phyloP scores from a whole-genome alignment of 2,113 vertebrate species.

The Microtus oregoni region DNA sequence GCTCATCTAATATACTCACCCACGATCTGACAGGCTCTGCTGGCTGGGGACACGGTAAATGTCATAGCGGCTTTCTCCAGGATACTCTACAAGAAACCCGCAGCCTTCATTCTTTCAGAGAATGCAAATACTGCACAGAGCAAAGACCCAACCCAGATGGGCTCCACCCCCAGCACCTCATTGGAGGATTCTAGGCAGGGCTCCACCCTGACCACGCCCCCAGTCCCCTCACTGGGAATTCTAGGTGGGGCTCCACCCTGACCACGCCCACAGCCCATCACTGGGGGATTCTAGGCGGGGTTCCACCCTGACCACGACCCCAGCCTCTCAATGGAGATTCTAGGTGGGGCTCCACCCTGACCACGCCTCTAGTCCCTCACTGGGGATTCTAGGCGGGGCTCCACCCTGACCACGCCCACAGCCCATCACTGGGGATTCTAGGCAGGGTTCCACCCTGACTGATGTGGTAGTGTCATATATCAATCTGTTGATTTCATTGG shows the following conservation, averaged over 20 bases:
- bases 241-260: background rate
- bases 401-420: too few species aligned
- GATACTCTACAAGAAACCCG: constrained; percentile 9
- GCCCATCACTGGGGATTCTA: too few species aligned
- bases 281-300: background rate
- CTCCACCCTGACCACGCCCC: background rate
- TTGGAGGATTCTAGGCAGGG: background rate
- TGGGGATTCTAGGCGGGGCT: background rate
- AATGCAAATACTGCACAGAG: background rate
- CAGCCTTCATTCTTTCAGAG: background rate
- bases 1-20: constrained; percentile 57
- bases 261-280: too few species aligned
- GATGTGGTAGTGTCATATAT: too few species aligned
- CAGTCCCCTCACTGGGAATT: background rate
- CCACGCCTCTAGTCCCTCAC: background rate
- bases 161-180: background rate
- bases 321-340: background rate
- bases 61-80: background rate
- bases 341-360: too few species aligned
- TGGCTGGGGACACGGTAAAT: background rate
- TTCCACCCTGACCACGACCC: background rate
- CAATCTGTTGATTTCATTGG: too few species aligned
- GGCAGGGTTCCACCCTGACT: too few species aligned
- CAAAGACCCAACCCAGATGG: background rate
- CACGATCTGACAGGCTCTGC: background rate